These are phyloP conservation scores for Cheilosia variabilis DNA, from an alignment of 2,888 invertebrate species.

Conservation along the genomic window DNA sequence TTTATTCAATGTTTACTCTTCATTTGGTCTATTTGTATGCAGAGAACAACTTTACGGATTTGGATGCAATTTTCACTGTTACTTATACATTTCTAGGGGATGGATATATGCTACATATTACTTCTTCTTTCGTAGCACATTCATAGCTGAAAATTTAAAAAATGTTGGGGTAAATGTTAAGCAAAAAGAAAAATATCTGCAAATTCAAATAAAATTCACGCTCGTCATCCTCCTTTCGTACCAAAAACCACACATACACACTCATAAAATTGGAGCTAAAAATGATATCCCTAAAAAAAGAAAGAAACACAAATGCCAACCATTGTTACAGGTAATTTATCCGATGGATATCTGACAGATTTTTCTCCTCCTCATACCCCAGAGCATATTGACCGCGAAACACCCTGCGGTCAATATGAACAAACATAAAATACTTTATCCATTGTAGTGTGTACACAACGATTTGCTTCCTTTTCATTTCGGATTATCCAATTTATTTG, in stretches of 20 bases:
- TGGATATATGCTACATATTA: too few relatives aligned
- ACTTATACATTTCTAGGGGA: too few relatives aligned
- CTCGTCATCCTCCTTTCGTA: constrained; percentile 27
- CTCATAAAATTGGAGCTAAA: constrained; percentile 7
- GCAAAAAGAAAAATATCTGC: constrained; percentile 3
- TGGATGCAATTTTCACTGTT: too few relatives aligned
- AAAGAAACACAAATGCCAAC: not conserved
- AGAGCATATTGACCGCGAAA: constrained; percentile 52
- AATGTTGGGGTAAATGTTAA: too few relatives aligned
- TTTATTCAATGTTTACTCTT: too few relatives aligned
- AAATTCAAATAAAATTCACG: constrained; percentile 8
- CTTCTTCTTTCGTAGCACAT: too few relatives aligned
- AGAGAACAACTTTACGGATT: too few relatives aligned
- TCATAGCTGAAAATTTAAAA: too few relatives aligned
- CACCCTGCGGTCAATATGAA: constrained; percentile 55
- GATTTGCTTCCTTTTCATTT: constrained; percentile 53
- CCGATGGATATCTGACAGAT: constrained; percentile 63
- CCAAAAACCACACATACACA: constrained; percentile 10
- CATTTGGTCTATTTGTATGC: too few relatives aligned
- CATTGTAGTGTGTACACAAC: constrained; percentile 35
- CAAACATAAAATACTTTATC: constrained; percentile 18
- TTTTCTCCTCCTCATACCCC: constrained; percentile 24
- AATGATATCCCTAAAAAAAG: constrained; percentile 20
- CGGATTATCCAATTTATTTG: constrained; percentile 54
- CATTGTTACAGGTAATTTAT: constrained; percentile 61